Percentiles rank a stretch among this genome's conserved stretches.
phyloP scores from a whole-genome alignment of 2,113 vertebrate species.

The Synodontis membranacea region DNA sequence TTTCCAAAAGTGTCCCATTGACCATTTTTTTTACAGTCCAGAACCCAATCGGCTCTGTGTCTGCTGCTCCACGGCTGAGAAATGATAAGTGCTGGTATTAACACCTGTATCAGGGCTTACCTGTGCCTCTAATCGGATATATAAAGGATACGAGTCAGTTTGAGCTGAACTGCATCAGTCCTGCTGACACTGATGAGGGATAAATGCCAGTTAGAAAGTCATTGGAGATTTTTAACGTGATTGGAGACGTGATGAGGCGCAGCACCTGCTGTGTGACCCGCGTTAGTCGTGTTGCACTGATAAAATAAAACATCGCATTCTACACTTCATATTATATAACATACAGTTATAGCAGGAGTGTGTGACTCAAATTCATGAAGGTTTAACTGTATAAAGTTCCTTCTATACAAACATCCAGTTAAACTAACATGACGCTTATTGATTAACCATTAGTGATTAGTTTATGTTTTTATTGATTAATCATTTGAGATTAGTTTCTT shows the following conservation, averaged over 20 bases:
- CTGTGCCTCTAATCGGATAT: background rate
- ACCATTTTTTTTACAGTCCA: background rate
- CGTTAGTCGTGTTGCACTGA: background rate
- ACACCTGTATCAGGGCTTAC: slow-evolving; percentile 1
- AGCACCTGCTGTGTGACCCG: background rate
- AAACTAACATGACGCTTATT: background rate
- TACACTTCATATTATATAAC: background rate
- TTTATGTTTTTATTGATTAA: background rate
- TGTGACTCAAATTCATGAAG: background rate
- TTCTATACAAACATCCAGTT: background rate
- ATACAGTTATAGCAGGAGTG: background rate
- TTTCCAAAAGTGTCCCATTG: background rate
- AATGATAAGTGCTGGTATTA: slow-evolving; percentile 8
- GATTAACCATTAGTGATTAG: background rate
- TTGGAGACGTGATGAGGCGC: slow-evolving; percentile 21
- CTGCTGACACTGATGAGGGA: slow-evolving; percentile 17
- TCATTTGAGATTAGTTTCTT: too few relatives aligned
- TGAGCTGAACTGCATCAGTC: slow-evolving; percentile 31
- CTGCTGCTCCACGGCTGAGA: slow-evolving; percentile 4
- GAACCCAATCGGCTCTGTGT: slow-evolving; percentile 6
- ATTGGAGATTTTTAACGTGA: slow-evolving; percentile 17
- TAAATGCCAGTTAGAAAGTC: slow-evolving; percentile 22
- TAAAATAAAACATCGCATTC: background rate
- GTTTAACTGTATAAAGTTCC: background rate
- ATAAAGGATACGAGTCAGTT: background rate